Conservation (phyloP, 2,797 vertebrate genomes). For the Gallinago nigripennis region DNA sequence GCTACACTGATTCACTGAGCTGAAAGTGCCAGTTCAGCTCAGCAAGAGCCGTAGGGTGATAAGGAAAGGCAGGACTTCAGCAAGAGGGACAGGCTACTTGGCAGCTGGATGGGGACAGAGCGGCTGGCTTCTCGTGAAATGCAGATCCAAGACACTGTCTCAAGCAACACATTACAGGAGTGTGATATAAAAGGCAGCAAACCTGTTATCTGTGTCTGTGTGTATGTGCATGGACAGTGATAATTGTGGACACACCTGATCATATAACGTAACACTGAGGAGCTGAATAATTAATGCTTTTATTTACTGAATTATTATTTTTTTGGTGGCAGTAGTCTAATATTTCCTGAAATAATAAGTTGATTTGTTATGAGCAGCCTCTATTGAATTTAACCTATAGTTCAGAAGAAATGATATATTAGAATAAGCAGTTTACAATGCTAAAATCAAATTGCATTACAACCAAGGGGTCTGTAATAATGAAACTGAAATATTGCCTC, state of each 20-base stretch:
- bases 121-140: not conserved
- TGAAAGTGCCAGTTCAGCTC: not conserved
- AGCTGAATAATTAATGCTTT: not conserved
- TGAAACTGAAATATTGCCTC: not conserved
- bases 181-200: not conserved
- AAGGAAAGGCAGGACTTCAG: not conserved
- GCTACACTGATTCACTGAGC: not conserved
- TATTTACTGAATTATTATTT: not conserved
- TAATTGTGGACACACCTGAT: not conserved
- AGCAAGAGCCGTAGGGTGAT: not conserved
- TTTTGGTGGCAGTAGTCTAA: not conserved
- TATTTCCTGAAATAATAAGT: not conserved
- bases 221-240: not conserved
- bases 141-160: not conserved
- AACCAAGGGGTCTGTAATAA: not conserved
- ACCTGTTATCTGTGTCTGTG: accelerated
- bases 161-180: not conserved
- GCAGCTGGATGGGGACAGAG: not conserved
- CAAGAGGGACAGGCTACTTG: not conserved
- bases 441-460: not conserved
- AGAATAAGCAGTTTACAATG: not conserved
- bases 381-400: not conserved
- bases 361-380: not conserved
- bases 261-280: not conserved
- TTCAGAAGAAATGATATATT: not conserved